Conservation (phyloP, 1,140 invertebrate species). For the Drosophila auraria region DNA sequence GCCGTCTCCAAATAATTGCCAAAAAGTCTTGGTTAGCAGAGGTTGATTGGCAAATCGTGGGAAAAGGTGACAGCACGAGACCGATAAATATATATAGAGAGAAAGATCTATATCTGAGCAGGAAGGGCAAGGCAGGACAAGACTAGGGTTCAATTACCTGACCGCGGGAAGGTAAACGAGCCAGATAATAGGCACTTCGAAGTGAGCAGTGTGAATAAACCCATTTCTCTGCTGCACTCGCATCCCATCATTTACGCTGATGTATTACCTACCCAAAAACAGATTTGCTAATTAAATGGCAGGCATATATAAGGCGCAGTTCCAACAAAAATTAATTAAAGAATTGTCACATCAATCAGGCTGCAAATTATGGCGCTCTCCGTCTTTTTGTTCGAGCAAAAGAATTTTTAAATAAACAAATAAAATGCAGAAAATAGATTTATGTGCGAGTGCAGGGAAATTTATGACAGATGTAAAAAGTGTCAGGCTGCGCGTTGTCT, state of each 20-base stretch:
- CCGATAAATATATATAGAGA: not conserved
- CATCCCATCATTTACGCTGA: slow-evolving; percentile 65
- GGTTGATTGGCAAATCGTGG: slow-evolving; percentile 51
- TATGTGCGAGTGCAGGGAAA: slow-evolving; percentile 63
- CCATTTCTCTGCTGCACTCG: slow-evolving; percentile 40
- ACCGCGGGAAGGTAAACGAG: slow-evolving; percentile 50
- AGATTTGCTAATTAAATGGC: slow-evolving; percentile 71
- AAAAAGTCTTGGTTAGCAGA: slow-evolving; percentile 22
- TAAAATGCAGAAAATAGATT: slow-evolving; percentile 82
- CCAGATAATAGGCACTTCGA: slow-evolving; percentile 44
- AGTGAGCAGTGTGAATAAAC: slow-evolving; percentile 68
- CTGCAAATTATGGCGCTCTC: slow-evolving; percentile 63
- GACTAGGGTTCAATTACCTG: slow-evolving; percentile 51
- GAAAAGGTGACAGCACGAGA: slow-evolving; percentile 36
- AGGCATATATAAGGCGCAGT: slow-evolving; percentile 32
- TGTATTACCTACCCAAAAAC: slow-evolving; percentile 69
- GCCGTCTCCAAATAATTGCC: slow-evolving; percentile 35
- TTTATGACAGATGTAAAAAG: slow-evolving; percentile 80
- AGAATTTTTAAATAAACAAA: slow-evolving; percentile 79
- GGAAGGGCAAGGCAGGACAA: slow-evolving; percentile 37
- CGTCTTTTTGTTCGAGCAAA: slow-evolving; percentile 30
- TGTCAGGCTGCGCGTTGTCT: slow-evolving; percentile 55
- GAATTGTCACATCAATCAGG: slow-evolving; percentile 81
- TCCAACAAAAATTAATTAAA: slow-evolving; percentile 74
- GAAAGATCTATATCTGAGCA: slow-evolving; percentile 18